Evolutionary conservation across 2,113 vertebrate genomes (phyloP).

Genomic region (Dasyurus viverrinus): DNA sequence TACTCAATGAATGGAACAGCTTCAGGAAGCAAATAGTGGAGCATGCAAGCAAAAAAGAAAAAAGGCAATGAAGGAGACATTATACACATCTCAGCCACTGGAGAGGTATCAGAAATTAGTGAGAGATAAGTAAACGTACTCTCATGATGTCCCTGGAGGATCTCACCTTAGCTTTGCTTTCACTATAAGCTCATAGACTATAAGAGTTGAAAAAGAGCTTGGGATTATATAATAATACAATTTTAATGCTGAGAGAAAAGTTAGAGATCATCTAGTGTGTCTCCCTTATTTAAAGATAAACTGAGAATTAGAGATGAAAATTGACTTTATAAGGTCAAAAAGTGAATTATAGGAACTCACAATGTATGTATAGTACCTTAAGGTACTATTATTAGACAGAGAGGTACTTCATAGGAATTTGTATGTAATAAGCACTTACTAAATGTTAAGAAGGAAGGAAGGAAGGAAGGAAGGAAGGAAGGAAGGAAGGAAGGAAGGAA

Average conservation of each 20-base stretch:
- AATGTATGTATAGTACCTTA: neutral
- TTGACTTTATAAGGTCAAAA: neutral
- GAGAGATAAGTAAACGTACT: rapidly evolving
- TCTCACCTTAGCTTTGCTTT: neutral
- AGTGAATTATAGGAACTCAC: neutral
- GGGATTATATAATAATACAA: neutral
- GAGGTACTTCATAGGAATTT: neutral
- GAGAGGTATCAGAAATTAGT: neutral
- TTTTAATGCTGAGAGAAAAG: neutral
- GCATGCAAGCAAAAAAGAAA: conserved; percentile 62
- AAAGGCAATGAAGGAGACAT: conserved; percentile 58
- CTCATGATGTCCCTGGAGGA: rapidly evolving
- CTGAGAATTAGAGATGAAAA: neutral
- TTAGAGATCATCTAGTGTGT: neutral
- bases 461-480: too few relatives aligned
- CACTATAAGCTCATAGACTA: neutral
- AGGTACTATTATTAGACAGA: neutral
- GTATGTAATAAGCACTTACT: neutral
- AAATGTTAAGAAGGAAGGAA: neutral
- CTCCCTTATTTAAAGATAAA: neutral
- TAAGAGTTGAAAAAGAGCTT: neutral
- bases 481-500: neutral
- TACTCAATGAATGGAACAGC: conserved; percentile 70
- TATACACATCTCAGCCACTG: conserved; percentile 2
- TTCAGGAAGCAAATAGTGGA: conserved; percentile 78